phyloP scores from a whole-genome alignment of 64 coral and sea anemone species.

The Dendronephthya gigantea region DNA sequence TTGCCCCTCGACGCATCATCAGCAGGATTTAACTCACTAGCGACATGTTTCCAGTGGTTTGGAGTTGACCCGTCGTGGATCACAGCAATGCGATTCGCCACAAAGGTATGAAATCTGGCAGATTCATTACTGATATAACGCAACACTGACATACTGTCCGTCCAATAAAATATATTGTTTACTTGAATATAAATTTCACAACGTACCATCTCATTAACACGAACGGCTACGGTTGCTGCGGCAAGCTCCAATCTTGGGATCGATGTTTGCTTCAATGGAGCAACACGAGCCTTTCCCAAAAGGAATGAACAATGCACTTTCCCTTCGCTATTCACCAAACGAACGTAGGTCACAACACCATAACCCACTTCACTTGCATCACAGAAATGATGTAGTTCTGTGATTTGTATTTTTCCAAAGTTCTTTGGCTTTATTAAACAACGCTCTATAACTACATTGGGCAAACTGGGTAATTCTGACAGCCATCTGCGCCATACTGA shows the following conservation, averaged over 20 bases:
- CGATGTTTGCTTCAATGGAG: neutral
- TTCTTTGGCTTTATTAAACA: neutral
- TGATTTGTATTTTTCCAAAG: neutral
- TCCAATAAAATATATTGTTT: neutral
- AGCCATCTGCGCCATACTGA: neutral
- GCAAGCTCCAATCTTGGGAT: neutral
- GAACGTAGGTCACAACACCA: no score
- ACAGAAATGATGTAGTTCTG: no score
- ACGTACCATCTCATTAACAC: neutral
- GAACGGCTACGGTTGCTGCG: neutral
- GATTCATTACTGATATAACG: neutral
- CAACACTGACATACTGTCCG: neutral
- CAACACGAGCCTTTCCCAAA: no score
- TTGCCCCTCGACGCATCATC: neutral
- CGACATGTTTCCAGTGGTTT: neutral
- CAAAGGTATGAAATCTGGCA: neutral
- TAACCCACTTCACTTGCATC: no score
- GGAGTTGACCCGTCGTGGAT: neutral
- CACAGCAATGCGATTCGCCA: neutral
- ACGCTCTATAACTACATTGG: neutral
- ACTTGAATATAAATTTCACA: neutral
- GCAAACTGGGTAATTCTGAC: neutral
- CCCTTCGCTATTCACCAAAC: no score
- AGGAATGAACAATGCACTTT: no score
- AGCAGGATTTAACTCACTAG: neutral